Base-by-base conservation (phyloP, 2,113 vertebrate species). In the Heterocephalus glaber region DNA sequence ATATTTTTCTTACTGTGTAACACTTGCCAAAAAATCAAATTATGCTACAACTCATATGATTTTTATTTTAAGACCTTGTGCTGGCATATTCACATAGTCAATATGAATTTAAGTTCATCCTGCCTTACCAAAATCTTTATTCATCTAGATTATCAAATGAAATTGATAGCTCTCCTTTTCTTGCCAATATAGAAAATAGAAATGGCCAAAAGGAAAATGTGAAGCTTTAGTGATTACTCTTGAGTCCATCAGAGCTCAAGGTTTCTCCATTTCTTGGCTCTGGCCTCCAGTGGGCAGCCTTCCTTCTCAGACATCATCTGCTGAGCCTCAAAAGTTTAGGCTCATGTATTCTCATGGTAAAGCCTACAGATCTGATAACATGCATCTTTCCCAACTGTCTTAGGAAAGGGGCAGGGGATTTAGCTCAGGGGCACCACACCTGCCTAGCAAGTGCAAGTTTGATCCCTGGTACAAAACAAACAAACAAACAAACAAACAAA, bases 51-150 rank as follows among this genome's bases (percentile, higher is more conserved):
- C 14, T 41, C 44, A 10, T 74, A 35, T 52, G 12, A 12, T 68
- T 94, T 90, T 86, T 33, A 60, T 76, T 85, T 85, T 38, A 86
- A 66, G 72, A 86, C 56, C 72, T 68, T 68, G n/a, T 72, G 49
- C 17, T 80, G 49, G 7, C 10, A n/a, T 83, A 60, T 68, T 80
- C 38, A 79, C 3, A 2, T n/a, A 14, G 6, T 56, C 9, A 60
- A 17, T 47, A 17, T 24, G 47, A 84, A 19, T 54, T 24, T n/a
- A 41, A 41, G 22, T 76, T 80, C 41, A 60, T 24, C 38, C 3
- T 74, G 26, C n/a, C 8, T 79, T 76, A 58, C 20, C 41, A 66
- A 72, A 86, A 76, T 84, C 33, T 60, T 72, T 86, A 61, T 60
- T 77, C 81, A 68, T 47, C 19, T 19, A 58, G 24, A 76, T 81